Conservation (phyloP, 2,888 invertebrate genomes). For the Drosophila peninsularis region DNA sequence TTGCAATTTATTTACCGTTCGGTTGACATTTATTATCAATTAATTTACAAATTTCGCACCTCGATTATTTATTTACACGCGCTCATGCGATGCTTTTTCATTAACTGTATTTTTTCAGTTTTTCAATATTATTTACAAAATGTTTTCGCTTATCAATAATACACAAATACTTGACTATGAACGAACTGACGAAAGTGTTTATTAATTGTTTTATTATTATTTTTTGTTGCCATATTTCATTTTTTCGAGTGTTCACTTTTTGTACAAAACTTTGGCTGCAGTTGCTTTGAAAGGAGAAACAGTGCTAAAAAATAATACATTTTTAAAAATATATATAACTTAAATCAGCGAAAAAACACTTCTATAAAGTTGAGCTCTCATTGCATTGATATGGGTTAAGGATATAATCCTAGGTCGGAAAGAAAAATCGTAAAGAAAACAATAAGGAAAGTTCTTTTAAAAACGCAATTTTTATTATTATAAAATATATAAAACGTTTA, state of each 20-base stretch:
- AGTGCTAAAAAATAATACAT: not conserved
- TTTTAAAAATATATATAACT: no score
- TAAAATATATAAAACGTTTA: slow-evolving; percentile 75
- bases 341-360: not conserved
- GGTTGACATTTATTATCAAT: slow-evolving; percentile 62
- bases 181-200: slow-evolving; percentile 3
- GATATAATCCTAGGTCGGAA: not conserved
- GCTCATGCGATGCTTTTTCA: slow-evolving; percentile 55
- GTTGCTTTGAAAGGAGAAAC: no score
- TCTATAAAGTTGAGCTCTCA: not conserved
- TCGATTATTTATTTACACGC: slow-evolving; percentile 69
- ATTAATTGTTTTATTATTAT: slow-evolving; percentile 2
- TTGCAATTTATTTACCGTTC: slow-evolving; percentile 37
- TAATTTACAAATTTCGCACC: slow-evolving; percentile 66
- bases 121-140: slow-evolving; percentile 56
- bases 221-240: slow-evolving; percentile 2
- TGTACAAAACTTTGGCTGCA: slow-evolving; percentile 54
- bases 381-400: not conserved
- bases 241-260: slow-evolving; percentile 26
- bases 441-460: slow-evolving; percentile 44
- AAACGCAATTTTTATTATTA: slow-evolving; percentile 79
- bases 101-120: slow-evolving; percentile 36
- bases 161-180: slow-evolving; percentile 13
- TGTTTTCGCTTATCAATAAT: slow-evolving; percentile 19
- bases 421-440: slow-evolving; percentile 11